A percentile compares a stretch with the other conserved stretches of the same genome.
These are phyloP conservation scores for Oncorhynchus kisutch DNA, from an alignment of 2,113 vertebrate genomes.

Conservation along the genomic window DNA sequence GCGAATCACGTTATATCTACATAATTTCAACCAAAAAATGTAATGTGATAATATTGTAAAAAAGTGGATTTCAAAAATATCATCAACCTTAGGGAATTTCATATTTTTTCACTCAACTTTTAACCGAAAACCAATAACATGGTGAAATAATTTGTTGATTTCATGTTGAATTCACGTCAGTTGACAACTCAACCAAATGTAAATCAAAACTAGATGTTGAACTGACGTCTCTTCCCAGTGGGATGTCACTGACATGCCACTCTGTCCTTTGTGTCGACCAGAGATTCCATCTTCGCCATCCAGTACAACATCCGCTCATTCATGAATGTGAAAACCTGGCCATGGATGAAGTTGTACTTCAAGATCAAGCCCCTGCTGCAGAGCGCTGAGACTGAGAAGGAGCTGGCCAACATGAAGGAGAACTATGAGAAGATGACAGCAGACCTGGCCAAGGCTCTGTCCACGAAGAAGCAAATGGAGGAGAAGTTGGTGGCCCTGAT, in stretches of 20 bases:
- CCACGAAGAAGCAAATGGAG: neutral
- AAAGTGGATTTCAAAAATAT: too few species aligned
- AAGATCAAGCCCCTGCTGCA: slow-evolving; percentile 79
- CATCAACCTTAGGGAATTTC: too few species aligned
- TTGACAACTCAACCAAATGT: too few species aligned
- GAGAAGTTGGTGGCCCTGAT: neutral
- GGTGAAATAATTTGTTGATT: too few species aligned
- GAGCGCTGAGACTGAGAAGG: slow-evolving; percentile 76
- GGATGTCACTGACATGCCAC: neutral
- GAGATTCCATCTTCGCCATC: neutral
- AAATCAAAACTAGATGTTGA: slow-evolving; percentile 58
- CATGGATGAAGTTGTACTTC: slow-evolving; percentile 81
- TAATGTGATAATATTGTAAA: too few species aligned
- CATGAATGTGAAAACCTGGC: slow-evolving; percentile 71
- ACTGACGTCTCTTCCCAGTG: too few species aligned
- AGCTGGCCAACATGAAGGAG: slow-evolving; percentile 33
- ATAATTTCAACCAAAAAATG: too few species aligned
- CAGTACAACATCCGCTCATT: slow-evolving; percentile 9
- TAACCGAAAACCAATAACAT: too few species aligned
- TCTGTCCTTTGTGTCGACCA: neutral
- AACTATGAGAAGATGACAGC: neutral
- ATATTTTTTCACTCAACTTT: too few species aligned
- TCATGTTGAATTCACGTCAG: too few species aligned
- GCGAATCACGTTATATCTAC: too few species aligned
- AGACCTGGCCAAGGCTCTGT: neutral